Conservation (phyloP, 2,888 invertebrate genomes). For the Nomada ferruginata region DNA sequence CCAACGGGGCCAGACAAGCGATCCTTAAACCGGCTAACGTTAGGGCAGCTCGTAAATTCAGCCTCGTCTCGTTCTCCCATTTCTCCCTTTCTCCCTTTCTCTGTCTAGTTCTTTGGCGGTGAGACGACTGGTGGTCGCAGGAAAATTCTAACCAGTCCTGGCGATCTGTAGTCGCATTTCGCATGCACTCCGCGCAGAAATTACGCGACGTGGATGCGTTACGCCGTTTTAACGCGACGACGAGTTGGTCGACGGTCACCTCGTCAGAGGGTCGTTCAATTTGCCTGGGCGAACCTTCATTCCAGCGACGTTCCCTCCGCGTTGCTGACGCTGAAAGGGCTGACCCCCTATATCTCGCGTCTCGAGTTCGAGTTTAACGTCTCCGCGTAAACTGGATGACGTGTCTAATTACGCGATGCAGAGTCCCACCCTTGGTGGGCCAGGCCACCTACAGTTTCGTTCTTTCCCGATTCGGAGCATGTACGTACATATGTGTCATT, state of each 20-base stretch:
- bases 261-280: constrained; percentile 64
- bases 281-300: constrained; percentile 53
- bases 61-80: not conserved
- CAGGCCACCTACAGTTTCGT: not conserved
- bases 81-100: not conserved
- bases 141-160: constrained; percentile 48
- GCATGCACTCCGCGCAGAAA: constrained; percentile 58
- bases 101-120: not conserved
- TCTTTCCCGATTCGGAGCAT: constrained; percentile 9
- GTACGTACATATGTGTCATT: not conserved
- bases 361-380: constrained; percentile 72
- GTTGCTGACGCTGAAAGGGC: constrained; percentile 31
- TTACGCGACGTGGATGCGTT: constrained; percentile 51
- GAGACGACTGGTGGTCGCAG: constrained; percentile 5
- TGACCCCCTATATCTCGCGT: constrained; percentile 55
- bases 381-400: constrained; percentile 74
- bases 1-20: not conserved
- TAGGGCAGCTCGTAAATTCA: constrained; percentile 56
- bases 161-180: constrained; percentile 49
- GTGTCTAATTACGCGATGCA: constrained; percentile 75
- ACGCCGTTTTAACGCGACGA: constrained; percentile 47
- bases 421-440: constrained; percentile 44
- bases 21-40: constrained; percentile 44
- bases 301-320: constrained; percentile 25
- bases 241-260: constrained; percentile 16